Evolutionary conservation across 2,113 vertebrate species (phyloP).

Genomic region (Pelmatolapia mariae): DNA sequence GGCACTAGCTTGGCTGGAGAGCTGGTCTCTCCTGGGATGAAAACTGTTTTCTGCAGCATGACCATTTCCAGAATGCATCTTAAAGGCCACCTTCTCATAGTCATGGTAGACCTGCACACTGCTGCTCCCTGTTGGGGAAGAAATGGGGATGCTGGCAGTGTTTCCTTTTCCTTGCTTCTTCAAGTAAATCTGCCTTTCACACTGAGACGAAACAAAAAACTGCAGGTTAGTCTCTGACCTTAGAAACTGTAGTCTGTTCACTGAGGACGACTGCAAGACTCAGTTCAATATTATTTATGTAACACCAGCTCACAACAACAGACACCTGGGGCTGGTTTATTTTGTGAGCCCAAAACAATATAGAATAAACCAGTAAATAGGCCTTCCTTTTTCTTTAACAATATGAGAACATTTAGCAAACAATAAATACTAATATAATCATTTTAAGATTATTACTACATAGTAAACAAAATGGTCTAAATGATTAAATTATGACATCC

Average conservation of each 20-base stretch:
- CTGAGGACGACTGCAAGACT: neutral
- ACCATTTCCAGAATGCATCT: conserved; percentile 13
- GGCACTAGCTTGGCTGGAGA: neutral
- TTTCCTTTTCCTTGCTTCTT: conserved; percentile 20
- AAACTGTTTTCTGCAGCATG: neutral
- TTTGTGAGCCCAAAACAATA: neutral
- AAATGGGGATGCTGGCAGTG: conserved; percentile 5
- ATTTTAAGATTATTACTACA: neutral
- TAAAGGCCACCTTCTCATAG: conserved; percentile 31
- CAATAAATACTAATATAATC: neutral
- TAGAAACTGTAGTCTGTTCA: neutral
- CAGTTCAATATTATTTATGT: neutral
- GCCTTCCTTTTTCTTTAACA: neutral
- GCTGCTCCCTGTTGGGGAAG: conserved; percentile 36
- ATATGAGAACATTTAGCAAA: neutral
- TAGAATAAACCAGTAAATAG: neutral
- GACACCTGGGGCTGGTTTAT: neutral
- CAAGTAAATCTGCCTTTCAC: conserved; percentile 3
- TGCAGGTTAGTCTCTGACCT: neutral
- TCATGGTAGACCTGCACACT: conserved; percentile 39
- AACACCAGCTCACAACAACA: neutral
- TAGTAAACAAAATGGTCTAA: neutral
- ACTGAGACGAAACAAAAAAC: neutral
- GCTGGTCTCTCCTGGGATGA: neutral
- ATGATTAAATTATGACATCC: neutral